Percentiles rank a stretch among this genome's conserved stretches.
These are phyloP conservation scores for Drepana arcuata DNA, from an alignment of 1,140 invertebrate genomes.

Conservation along the genomic window DNA sequence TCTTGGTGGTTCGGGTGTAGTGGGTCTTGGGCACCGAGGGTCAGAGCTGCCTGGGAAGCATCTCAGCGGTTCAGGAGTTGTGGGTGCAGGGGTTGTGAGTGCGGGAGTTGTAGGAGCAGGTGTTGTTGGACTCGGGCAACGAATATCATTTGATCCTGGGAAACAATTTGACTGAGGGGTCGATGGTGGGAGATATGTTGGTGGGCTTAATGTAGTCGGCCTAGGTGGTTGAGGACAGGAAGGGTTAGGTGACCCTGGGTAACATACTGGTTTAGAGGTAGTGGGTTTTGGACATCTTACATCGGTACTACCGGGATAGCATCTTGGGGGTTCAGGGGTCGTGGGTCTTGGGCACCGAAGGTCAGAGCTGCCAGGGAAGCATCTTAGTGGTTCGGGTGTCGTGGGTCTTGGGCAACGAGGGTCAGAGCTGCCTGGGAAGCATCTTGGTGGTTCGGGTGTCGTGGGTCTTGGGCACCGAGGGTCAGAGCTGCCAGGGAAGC, in stretches of 20 bases:
- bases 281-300: slow-evolving; percentile 41
- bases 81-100: slow-evolving; percentile 43
- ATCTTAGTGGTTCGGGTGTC: too few relatives aligned
- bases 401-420: too few relatives aligned
- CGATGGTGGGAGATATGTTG: slow-evolving; percentile 30
- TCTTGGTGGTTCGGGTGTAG: slow-evolving; percentile 16
- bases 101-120: slow-evolving; percentile 10
- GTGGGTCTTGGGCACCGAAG: slow-evolving; percentile 40
- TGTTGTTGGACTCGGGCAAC: slow-evolving; percentile 3
- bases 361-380: slow-evolving; percentile 58
- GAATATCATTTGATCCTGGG: slow-evolving; percentile 1
- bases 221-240: slow-evolving; percentile 35
- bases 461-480: slow-evolving; percentile 8
- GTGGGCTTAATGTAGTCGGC: slow-evolving; percentile 27
- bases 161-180: slow-evolving; percentile 1
- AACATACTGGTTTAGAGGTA: slow-evolving; percentile 34
- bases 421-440: slow-evolving; percentile 21
- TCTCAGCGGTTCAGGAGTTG: slow-evolving; percentile 23
- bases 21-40: slow-evolving; percentile 45
- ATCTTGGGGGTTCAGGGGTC: slow-evolving; percentile 28
- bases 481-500: slow-evolving; percentile 3
- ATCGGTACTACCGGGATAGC: slow-evolving; percentile 57
- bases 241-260: slow-evolving; percentile 55
- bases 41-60: slow-evolving; percentile 58
- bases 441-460: slow-evolving; percentile 8